A percentile compares a stretch with the other conserved stretches of the same genome.
These are phyloP conservation scores for Epinephelus awoara DNA, from an alignment of 2,797 vertebrate genomes.

Conservation along the genomic window DNA sequence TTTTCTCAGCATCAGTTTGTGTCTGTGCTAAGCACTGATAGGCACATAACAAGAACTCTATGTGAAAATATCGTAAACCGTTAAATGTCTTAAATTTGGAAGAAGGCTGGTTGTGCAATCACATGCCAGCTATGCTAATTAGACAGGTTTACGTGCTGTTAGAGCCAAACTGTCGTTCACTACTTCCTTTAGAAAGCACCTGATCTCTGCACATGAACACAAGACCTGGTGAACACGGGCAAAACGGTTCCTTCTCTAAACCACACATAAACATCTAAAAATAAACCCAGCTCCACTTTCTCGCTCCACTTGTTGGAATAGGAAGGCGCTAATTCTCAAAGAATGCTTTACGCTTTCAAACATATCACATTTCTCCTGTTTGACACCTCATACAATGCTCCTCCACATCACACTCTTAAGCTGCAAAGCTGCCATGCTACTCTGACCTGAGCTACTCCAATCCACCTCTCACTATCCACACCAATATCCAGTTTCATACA, in stretches of 20 bases:
- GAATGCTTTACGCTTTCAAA: conserved; percentile 57
- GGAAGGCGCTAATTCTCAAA: conserved; percentile 50
- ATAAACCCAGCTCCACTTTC: conserved; percentile 43
- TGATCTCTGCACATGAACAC: background rate
- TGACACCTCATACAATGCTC: conserved; percentile 54
- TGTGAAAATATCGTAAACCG: background rate
- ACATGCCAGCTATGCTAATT: conserved; percentile 1
- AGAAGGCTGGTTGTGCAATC: background rate
- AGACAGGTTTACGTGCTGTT: conserved; percentile 24
- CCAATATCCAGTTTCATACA: conserved; percentile 31
- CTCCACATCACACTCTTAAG: conserved; percentile 21
- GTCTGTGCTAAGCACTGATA: background rate
- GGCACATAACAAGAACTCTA: background rate
- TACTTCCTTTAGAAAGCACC: background rate
- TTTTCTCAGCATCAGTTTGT: background rate
- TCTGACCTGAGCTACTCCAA: conserved; percentile 23
- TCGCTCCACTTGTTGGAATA: background rate
- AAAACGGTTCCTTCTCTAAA: background rate
- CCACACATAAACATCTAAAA: conserved; percentile 33
- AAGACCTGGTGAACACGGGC: background rate
- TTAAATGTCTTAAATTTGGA: background rate
- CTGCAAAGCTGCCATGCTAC: conserved; percentile 30
- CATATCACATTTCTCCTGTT: conserved; percentile 59
- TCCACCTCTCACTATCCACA: conserved; percentile 9
- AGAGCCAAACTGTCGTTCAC: background rate